Conservation (phyloP, 2,797 vertebrate genomes). For the Lagocephalus sceleratus region DNA sequence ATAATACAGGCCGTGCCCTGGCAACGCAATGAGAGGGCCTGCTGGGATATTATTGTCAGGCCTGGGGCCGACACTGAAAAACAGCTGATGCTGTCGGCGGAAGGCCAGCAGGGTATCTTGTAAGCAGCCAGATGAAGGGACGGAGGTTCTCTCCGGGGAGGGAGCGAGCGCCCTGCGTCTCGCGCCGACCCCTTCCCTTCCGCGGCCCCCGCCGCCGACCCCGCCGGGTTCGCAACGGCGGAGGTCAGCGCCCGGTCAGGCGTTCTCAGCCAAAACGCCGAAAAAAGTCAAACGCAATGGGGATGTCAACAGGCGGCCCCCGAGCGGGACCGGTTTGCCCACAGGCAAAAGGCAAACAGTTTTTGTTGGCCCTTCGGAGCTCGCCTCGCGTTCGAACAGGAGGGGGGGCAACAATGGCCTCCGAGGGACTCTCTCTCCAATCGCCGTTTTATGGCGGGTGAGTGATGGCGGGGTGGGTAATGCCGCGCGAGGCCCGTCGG, state of each 20-base stretch:
- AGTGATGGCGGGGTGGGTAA: slow-evolving; percentile 56
- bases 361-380: slow-evolving; percentile 69
- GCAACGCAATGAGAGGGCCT: slow-evolving; percentile 85
- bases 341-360: slow-evolving; percentile 68
- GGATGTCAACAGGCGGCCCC: slow-evolving; percentile 45
- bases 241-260: slow-evolving; percentile 90
- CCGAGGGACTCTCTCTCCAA: slow-evolving; percentile 59
- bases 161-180: slow-evolving; percentile 60
- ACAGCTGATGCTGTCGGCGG: slow-evolving; percentile 96
- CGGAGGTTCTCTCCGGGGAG: slow-evolving; percentile 31
- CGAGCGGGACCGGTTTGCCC: slow-evolving; percentile 55
- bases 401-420: slow-evolving; percentile 64
- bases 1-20: slow-evolving; percentile 89
- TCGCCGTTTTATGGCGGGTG: slow-evolving; percentile 66
- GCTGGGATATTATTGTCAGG: slow-evolving; percentile 87
- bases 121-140: slow-evolving; percentile 82
- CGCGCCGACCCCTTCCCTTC: slow-evolving; percentile 43
- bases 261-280: slow-evolving; percentile 53
- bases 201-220: slow-evolving; percentile 44
- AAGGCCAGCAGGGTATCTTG: slow-evolving; percentile 88
- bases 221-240: slow-evolving; percentile 73
- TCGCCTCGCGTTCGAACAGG: slow-evolving; percentile 59
- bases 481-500: slow-evolving; percentile 47
- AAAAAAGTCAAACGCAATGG: slow-evolving; percentile 34
- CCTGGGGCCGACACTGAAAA: slow-evolving; percentile 85